These are phyloP conservation scores for Merluccius polli DNA, from an alignment of 2,797 vertebrate genomes.

Conservation along the genomic window DNA sequence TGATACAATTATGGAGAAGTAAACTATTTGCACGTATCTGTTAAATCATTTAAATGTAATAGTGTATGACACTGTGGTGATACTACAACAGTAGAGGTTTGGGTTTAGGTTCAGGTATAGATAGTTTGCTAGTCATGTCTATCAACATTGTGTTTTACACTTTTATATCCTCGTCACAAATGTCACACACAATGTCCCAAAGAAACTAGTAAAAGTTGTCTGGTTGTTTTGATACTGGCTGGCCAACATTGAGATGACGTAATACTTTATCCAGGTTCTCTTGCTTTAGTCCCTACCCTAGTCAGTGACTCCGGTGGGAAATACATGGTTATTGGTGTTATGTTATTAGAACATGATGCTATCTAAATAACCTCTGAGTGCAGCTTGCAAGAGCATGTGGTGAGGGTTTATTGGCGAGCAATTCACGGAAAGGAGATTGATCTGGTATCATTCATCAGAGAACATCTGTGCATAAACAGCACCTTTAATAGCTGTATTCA, in stretches of 20 bases:
- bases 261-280: background rate
- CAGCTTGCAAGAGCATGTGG: too few species aligned
- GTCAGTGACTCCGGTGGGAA: conserved; percentile 8
- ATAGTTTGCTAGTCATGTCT: background rate
- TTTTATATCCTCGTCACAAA: background rate
- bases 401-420: too few species aligned
- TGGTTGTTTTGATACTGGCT: too few species aligned
- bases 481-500: background rate
- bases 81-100: background rate
- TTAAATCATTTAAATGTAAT: background rate
- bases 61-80: background rate
- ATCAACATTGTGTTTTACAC: background rate
- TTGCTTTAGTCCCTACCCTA: conserved; percentile 22
- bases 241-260: background rate
- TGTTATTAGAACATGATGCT: conserved; percentile 47
- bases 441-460: background rate
- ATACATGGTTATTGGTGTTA: conserved; percentile 18
- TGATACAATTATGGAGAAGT: background rate
- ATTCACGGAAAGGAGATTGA: too few species aligned
- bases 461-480: background rate
- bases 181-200: conserved; percentile 1
- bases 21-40: background rate
- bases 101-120: background rate
- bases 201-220: background rate
- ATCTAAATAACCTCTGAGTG: conserved; percentile 39